These are phyloP conservation scores for Procambarus virginalis DNA, from an alignment of 1,140 invertebrate genomes.

Conservation along the genomic window DNA sequence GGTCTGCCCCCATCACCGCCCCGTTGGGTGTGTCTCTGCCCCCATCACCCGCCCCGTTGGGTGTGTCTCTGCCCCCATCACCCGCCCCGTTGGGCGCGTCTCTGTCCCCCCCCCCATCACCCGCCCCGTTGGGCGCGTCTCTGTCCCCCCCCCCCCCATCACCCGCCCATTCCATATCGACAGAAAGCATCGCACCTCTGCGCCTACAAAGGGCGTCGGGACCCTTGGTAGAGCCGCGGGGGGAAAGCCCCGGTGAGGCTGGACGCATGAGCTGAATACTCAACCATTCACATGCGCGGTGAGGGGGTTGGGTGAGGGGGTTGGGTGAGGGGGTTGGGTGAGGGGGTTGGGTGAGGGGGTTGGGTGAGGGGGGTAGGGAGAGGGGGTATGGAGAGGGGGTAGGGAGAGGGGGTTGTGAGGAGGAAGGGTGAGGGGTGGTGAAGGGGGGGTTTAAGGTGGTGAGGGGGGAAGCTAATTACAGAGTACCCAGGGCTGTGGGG, in stretches of 20 bases:
- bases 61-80: not conserved
- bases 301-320: too few relatives aligned
- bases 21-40: not conserved
- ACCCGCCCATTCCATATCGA: slow-evolving; percentile 12
- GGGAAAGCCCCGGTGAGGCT: too few relatives aligned
- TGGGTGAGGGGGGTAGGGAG: too few relatives aligned
- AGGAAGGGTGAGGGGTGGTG: too few relatives aligned
- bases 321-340: too few relatives aligned
- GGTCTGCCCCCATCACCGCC: not conserved
- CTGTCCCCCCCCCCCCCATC: not conserved
- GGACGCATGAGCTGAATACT: slow-evolving; percentile 16
- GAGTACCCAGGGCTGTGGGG: not conserved
- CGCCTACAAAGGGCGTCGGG: slow-evolving; percentile 10
- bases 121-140: not conserved
- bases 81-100: not conserved
- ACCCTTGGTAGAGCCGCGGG: too few relatives aligned
- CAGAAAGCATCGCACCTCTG: slow-evolving; percentile 20
- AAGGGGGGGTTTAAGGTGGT: too few relatives aligned
- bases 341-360: too few relatives aligned
- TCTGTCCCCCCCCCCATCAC: not conserved
- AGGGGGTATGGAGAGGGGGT: too few relatives aligned
- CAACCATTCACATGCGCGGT: not conserved
- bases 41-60: not conserved
- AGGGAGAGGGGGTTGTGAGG: too few relatives aligned
- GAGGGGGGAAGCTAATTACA: slow-evolving; percentile 19